Base-by-base conservation (phyloP, 2,888 invertebrate species). In the Drosophila colorata region DNA sequence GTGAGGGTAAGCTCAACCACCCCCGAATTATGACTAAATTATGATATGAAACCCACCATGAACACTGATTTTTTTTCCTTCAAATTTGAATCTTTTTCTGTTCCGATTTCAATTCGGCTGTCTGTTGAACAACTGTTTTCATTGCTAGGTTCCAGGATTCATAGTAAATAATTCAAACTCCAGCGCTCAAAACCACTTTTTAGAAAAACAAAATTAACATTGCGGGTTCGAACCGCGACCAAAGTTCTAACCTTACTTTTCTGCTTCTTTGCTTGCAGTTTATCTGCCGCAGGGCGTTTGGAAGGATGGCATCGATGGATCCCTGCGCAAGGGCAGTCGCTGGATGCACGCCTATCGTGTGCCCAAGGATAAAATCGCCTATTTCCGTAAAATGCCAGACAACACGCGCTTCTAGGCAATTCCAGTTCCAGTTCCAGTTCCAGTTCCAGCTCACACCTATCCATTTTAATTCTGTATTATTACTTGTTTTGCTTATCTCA, bases 201-300 rank as follows among this genome's bases (percentile, higher is more conserved):
- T n/a, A n/a, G n/a, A n/a, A n/a, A n/a, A n/a, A n/a, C n/a, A n/a
- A n/a, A n/a, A n/a, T n/a, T n/a, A n/a, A n/a, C n/a, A n/a, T n/a
- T n/a, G n/a, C 23, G 23, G 23, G 23, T 23, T 23, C 23, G 23
- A 23, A 38, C 8, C n/a, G n/a, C n/a, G n/a, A n/a, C n/a, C n/a
- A n/a, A n/a, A n/a, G n/a, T n/a, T n/a, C n/a, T n/a, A n/a, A n/a
- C n/a, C n/a, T n/a, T n/a, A n/a, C 23, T 1, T 0, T 1, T 13
- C 14, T 9, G 6, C 14, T 8, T 5, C 11, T 48, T 41, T 6
- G 6, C 5, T 60, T 64, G 3, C 90, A 94, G 96, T 98, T 61
- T 98, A 98, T 90, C 93, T 98, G 28, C 98, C 98, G 0, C 95
- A 95, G 25, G 99, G 98, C 0, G 96, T 97, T 0, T 98, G 98